Base-by-base conservation (phyloP, 2,113 vertebrate genomes). In the Eulacestoma nigropectus region DNA sequence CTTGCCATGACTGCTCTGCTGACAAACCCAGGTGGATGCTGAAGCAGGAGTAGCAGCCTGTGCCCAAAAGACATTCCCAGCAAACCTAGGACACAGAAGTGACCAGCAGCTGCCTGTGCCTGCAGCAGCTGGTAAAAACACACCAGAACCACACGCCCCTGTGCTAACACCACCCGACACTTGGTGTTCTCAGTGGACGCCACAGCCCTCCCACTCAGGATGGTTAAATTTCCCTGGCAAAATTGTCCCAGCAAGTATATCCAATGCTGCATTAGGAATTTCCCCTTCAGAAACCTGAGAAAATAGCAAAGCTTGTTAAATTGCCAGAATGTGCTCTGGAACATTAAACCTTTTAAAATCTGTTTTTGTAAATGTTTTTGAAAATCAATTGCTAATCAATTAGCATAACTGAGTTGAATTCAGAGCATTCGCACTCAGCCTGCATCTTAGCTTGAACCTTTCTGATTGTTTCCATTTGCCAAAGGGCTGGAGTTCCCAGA, bases 121-220 rank as follows among this genome's bases (percentile, higher is more conserved):
- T 35, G 32, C 15, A 41, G 42, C 75, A 44, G 55, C 13, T 53
- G 63, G 23, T 42, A 25, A 20, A 67, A 82, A 13, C 50, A 42
- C 15, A 41, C 30, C 50, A 46, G 60, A 65, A 27, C 17, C 46
- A 22, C 4, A 0, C 8, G 23, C 2, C 39, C 11, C 44, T 30
- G 35, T 30, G 39, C 78, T 53, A 53, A 47, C 11, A 39, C 5
- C 20, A 13, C 46, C 67, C 2, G 3, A 3, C 0, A 1, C 42
- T 55, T 3, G 2, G 49, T 13, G 11, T 21, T 49, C 70, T 59
- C 4, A 0, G 12, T 5, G 35, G 41, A 39, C 16, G 65, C 25
- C 44, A 22, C 7, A 63, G 32, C 32, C 52, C 47, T 57, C 37
- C 11, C 27, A 2, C n/a, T 25, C 13, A 16, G 42, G 30, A 30